Evolutionary conservation across 2,888 invertebrate species (phyloP), one percentile per base, ranked within the genome.

Genomic region (Azorinus chamasolen): DNA sequence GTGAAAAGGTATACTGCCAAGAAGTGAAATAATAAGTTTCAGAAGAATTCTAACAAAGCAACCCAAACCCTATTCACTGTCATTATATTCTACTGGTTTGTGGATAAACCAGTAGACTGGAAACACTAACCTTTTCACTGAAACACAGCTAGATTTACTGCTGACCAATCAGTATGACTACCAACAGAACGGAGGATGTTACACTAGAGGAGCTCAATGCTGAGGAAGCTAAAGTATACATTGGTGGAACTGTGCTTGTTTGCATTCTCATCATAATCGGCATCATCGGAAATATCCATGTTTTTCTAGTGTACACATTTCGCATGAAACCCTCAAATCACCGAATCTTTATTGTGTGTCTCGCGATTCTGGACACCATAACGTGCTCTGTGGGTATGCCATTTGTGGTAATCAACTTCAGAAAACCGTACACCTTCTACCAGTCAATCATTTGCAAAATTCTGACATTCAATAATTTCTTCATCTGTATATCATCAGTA

Each of bases 331-430:
- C 58, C 10, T 79, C 83, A 10, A 81, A 79, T 58, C 83, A 85
- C 24, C 72, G 83, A 16, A 71, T 82, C 12, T 85, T 81, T 64
- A 75, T 85, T 16, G 43, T 83, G 20, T 81, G 75, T 24, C 66
- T 85, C 2, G 83, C 77, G 1, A 57, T 76, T 2, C 55, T 85
- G 20, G 84, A 85, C 46, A 57, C 78, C 27, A 71, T 76, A 41
- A 79, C 81, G 16, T 85, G 83, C 41, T 41, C 71, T 22, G 48
- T 85, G 1, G 76, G 74, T 0, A 81, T 81, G 75, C 84, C 84
- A 5, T 70, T 83, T 22, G 78, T 79, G 10, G 45, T 85, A 3
- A 53, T 69, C 1, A 80, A 81, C 48, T 70, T 79, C 18, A 70
- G 51, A 1, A 66, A 71, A 43, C 80, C 83, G 6, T 62, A 77